phyloP scores from a whole-genome alignment of 2,888 invertebrate genomes.

The Halictus quadricinctus region DNA sequence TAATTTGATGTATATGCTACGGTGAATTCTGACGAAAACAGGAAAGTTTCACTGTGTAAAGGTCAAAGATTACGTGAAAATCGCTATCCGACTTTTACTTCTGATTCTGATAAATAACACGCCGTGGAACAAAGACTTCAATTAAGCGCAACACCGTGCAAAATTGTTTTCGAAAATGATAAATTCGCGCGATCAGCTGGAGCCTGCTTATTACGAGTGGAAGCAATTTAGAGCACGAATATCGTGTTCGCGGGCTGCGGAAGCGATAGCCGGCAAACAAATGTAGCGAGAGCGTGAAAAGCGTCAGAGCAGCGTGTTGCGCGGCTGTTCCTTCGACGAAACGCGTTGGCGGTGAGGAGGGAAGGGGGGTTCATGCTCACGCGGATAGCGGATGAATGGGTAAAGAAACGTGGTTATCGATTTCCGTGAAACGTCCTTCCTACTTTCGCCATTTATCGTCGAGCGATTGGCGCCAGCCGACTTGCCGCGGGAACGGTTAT shows the following conservation, averaged over 20 bases:
- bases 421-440: slow-evolving; percentile 56
- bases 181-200: neutral
- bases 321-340: slow-evolving; percentile 11
- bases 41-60: neutral
- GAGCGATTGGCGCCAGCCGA: slow-evolving; percentile 55
- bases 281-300: neutral
- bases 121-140: too few species aligned
- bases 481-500: slow-evolving; percentile 62
- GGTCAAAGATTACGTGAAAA: neutral
- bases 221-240: neutral
- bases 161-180: neutral
- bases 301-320: neutral
- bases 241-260: neutral
- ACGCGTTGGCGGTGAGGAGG: neutral
- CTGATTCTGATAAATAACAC: neutral
- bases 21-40: neutral
- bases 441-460: slow-evolving; percentile 48
- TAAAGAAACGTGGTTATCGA: slow-evolving; percentile 41
- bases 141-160: neutral
- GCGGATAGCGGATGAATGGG: neutral
- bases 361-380: neutral
- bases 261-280: slow-evolving; percentile 6
- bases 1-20: neutral
- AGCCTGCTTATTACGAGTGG: slow-evolving; percentile 6
- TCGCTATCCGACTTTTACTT: neutral